Percentiles rank a stretch among this genome's conserved stretches.
Evolutionary conservation across 2,113 vertebrate species (phyloP).

Genomic region (Scytalopus superciliaris): DNA sequence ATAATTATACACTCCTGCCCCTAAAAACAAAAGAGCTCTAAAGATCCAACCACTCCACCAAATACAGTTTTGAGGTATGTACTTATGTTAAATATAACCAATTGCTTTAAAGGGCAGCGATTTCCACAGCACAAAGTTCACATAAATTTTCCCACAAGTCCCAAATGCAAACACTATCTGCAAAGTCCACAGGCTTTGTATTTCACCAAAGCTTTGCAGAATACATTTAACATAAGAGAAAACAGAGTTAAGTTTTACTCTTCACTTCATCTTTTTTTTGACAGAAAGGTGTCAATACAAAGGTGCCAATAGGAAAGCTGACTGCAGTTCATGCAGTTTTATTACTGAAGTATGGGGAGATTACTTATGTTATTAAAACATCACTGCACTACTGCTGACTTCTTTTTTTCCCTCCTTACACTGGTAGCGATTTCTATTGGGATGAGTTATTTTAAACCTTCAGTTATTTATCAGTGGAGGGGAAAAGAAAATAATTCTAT

Average conservation of each 20-base stretch:
- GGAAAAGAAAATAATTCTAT: background rate
- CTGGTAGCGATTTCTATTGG: background rate
- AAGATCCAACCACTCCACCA: background rate
- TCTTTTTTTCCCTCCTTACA: background rate
- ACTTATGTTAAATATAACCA: background rate
- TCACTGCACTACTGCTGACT: background rate
- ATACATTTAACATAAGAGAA: constrained; percentile 40
- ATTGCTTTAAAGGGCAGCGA: constrained; percentile 27
- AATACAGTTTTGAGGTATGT: background rate
- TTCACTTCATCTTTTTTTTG: constrained; percentile 55
- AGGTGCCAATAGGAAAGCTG: constrained; percentile 22
- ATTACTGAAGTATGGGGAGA: background rate
- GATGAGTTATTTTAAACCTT: background rate
- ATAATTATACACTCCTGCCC: background rate
- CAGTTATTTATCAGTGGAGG: background rate
- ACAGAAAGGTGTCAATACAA: constrained; percentile 62
- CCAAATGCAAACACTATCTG: constrained; percentile 54
- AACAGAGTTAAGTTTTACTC: constrained; percentile 32
- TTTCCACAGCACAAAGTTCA: constrained; percentile 28
- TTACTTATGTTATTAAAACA: constrained; percentile 19
- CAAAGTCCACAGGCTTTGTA: constrained; percentile 13
- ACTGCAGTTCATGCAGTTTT: constrained; percentile 39
- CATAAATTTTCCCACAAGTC: constrained; percentile 17
- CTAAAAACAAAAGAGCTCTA: background rate
- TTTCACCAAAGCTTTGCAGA: constrained; percentile 44